phyloP scores from a whole-genome alignment of 2,888 invertebrate species.

The Agrotis puta region DNA sequence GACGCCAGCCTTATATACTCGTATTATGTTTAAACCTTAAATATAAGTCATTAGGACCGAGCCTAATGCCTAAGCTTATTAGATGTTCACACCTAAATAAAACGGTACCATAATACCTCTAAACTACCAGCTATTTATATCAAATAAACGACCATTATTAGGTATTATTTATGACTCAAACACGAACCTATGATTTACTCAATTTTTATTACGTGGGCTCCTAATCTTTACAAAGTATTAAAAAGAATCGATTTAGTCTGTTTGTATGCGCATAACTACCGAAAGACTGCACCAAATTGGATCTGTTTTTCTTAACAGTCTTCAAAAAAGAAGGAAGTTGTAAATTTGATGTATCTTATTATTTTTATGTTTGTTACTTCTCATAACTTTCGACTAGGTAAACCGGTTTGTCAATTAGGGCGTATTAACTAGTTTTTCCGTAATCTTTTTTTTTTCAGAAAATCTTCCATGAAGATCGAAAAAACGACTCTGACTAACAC shows the following conservation, averaged over 20 bases:
- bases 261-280: not conserved
- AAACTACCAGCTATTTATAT: conserved; percentile 9
- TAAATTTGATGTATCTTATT: no score
- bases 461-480: no score
- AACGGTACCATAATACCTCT: not conserved
- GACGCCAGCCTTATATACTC: no score
- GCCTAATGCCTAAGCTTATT: not conserved
- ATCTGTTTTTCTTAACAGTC: no score
- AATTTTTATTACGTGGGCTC: not conserved
- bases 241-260: not conserved
- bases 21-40: no score
- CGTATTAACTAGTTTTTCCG: no score
- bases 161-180: conserved; percentile 7
- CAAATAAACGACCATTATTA: not conserved
- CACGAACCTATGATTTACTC: conserved; percentile 15
- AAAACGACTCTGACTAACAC: no score
- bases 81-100: conserved; percentile 1
- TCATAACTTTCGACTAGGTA: no score
- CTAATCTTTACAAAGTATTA: not conserved
- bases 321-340: no score
- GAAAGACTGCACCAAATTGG: not conserved
- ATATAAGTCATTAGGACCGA: not conserved
- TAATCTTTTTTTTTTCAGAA: no score
- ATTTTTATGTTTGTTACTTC: no score
- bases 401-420: no score